phyloP scores from a whole-genome alignment of 1,140 invertebrate species.

The Venturia canescens region DNA sequence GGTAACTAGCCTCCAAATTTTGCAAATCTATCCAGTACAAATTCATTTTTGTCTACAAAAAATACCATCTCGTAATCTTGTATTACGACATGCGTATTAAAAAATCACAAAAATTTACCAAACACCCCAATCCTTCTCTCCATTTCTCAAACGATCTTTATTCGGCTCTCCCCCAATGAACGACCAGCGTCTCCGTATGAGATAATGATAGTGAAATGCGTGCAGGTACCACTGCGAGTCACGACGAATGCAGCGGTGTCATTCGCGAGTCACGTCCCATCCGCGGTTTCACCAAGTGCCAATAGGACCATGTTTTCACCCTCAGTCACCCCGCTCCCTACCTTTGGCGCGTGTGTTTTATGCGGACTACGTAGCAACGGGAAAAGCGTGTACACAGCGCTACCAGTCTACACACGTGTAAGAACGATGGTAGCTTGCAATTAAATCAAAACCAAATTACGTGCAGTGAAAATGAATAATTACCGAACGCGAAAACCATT shows the following conservation, averaged over 20 bases:
- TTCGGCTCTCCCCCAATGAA: too few relatives aligned
- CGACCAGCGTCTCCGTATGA: too few relatives aligned
- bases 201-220: neutral
- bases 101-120: too few relatives aligned
- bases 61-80: too few relatives aligned
- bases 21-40: too few relatives aligned
- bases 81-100: too few relatives aligned
- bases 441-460: slow-evolving; percentile 65
- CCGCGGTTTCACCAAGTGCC: neutral
- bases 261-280: neutral
- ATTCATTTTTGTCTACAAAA: too few relatives aligned
- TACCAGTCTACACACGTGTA: slow-evolving; percentile 49
- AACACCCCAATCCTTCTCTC: too few relatives aligned
- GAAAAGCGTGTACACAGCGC: slow-evolving; percentile 49
- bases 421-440: slow-evolving; percentile 61
- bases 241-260: neutral
- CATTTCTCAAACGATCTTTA: neutral
- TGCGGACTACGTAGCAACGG: slow-evolving; percentile 49
- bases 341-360: neutral
- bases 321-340: neutral
- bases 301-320: neutral
- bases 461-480: slow-evolving; percentile 50
- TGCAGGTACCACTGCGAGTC: neutral
- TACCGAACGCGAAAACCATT: slow-evolving; percentile 47
- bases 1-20: too few relatives aligned